Evolutionary conservation across 1,140 invertebrate genomes (phyloP), one percentile per base, ranked within the genome.

Genomic region (Leptestheria dahalacensis): DNA sequence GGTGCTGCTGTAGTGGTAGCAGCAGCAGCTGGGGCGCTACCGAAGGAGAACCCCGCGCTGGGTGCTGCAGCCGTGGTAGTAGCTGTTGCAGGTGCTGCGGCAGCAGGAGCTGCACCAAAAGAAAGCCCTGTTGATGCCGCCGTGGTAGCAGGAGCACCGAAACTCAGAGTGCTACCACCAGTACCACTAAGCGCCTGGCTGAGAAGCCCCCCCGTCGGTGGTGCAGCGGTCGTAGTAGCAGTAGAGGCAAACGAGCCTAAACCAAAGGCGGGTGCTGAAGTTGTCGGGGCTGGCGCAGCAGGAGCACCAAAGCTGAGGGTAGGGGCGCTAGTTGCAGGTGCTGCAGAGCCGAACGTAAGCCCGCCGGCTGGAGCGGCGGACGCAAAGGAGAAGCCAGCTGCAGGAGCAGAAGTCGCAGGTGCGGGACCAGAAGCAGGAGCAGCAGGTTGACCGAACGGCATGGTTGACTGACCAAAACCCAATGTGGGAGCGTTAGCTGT

Each of bases 1-100:
- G 23, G 57, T 18, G 57, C 47, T 26, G 46, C 12, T 15, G 46
- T 2, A 12, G 41, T 49, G 21, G 57, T 50, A 64, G 74, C 68
- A 11, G 73, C 70, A 47, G 72, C 69, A 18, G 68, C 65, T 18
- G 64, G 65, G 65, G 71, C 69, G 61, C 33, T 41, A 41, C 33
- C 33, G 15, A 41, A 41, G 33, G 33, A 41, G 15, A 41, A 15
- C 6, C 33, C 33, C 6, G 33, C 15, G 25, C 3, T 1, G 0
- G 23, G 57, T 18, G 68, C 57, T 52, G 61, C 66, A 41, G 71
- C 67, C 53, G 63, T 28, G 29, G 70, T 56, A 61, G 67, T 51
- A 50, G 57, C 18, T 2, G 57, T 11, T 59, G 18, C 57, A 33
- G 18, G 53, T 15, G 24, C 33, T 15, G 24, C 9, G 15, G 15